Evolutionary conservation across 2,888 invertebrate genomes (phyloP), one percentile per base, ranked within the genome.

Genomic region (Anticlea derivata): DNA sequence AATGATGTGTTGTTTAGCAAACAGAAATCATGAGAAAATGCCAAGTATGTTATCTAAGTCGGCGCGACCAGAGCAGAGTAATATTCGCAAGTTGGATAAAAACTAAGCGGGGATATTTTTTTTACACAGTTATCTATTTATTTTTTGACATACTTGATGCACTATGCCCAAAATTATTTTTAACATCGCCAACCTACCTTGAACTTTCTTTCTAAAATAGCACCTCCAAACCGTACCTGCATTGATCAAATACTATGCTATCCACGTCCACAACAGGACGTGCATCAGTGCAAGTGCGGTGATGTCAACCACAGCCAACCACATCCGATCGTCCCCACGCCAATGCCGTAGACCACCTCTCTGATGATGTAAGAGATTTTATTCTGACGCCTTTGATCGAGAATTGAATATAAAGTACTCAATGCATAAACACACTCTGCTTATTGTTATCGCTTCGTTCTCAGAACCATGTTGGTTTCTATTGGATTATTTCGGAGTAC

Each of bases 231-330:
- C 29, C 35, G 17, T 51, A 46, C 58, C 50, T 47, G 34, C 53
- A 37, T 45, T 43, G 22, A 41, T 46, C 22, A 17, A 39, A 50
- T 30, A 37, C 24, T 24, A 86, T 82, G 80, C 85, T 45, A 48
- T 47, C 56, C 86, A 86, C 88, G 86, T 83, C 65, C 55, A 48
- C 39, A 47, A 66, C 83, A 78, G 86, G 83, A 86, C 83, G 84
- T 83, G 82, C 47, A 34, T 52, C 30, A 33, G 13, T 43, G 47
- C 52, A 65, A 66, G 73, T 64, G 72, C 65, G 73, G 73, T 69
- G 73, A 73, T 81, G 83, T 79, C 80, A 81, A 79, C 77, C 73
- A 68, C 68, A 71, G 80, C 78, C 80, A 80, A 78, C 76, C 72
- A 68, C 68, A 71, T 71, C 70, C 78, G 78, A 83, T 83, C 76